Conservation (phyloP, 2,888 invertebrate genomes). For the Cantharis flavilabris region DNA sequence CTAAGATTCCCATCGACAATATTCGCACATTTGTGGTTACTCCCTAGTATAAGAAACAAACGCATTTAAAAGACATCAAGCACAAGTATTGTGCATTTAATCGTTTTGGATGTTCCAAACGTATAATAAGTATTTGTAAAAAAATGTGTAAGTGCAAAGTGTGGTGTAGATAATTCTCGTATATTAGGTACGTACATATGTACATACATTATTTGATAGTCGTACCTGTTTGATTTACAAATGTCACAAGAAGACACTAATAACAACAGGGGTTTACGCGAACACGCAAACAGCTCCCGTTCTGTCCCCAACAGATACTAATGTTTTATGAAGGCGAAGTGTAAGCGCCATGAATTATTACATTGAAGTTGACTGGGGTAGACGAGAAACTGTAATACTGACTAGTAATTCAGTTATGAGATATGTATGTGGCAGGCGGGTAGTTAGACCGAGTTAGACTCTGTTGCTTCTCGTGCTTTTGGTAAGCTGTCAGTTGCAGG, state of each 20-base stretch:
- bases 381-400: conserved; percentile 36
- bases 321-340: conserved; percentile 31
- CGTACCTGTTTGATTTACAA: conserved; percentile 23
- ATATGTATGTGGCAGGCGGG: conserved; percentile 38
- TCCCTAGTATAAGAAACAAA: neutral
- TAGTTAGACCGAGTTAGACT: conserved; percentile 28
- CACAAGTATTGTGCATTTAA: neutral
- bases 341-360: conserved; percentile 37
- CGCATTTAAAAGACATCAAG: neutral
- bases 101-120: neutral
- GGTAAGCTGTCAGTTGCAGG: conserved; percentile 27
- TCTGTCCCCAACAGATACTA: conserved; percentile 31
- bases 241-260: conserved; percentile 19
- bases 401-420: conserved; percentile 40
- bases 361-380: conserved; percentile 35
- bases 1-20: neutral
- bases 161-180: neutral
- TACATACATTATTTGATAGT: conserved; percentile 3
- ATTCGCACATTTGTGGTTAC: neutral
- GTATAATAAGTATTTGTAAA: neutral
- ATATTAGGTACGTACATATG: neutral
- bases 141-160: neutral
- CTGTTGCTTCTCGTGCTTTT: conserved; percentile 27
- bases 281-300: conserved; percentile 28
- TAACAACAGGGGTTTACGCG: conserved; percentile 19